phyloP scores from a whole-genome alignment of 37 sponge, comb jelly and placozoan species.

The Axinella damicornis region DNA sequence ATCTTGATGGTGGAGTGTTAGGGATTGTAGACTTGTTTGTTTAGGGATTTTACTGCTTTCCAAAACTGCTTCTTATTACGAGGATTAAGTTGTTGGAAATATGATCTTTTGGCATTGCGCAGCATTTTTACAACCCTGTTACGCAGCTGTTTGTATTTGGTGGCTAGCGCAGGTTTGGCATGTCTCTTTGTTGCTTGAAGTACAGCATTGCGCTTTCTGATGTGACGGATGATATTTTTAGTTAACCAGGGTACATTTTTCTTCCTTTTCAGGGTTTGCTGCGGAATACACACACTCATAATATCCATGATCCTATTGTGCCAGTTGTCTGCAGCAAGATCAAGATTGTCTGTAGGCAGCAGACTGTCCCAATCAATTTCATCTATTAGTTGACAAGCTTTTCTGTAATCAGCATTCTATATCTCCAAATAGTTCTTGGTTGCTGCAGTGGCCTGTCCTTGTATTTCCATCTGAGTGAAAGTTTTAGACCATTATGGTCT shows the following conservation, averaged over 20 bases:
- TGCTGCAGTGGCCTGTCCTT: neutral
- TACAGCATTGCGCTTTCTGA: neutral
- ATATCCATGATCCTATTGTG: neutral
- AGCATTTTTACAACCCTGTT: neutral
- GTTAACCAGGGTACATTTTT: neutral
- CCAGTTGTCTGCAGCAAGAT: neutral
- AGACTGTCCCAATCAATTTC: neutral
- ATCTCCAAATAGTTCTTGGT: neutral
- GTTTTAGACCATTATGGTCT: neutral
- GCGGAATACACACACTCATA: neutral
- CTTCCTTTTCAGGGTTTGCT: neutral
- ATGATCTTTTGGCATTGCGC: neutral
- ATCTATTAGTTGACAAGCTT: neutral
- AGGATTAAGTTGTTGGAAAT: neutral
- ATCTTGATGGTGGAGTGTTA: neutral
- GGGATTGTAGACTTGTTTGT: too few relatives aligned
- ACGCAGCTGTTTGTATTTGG: neutral
- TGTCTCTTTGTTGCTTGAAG: neutral
- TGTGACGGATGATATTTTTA: too few relatives aligned
- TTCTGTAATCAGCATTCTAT: neutral
- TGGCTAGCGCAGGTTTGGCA: neutral
- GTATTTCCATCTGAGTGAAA: neutral
- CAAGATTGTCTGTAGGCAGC: neutral
- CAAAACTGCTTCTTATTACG: neutral
- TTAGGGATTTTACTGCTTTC: conserved; percentile 1